Conservation (phyloP, 2,797 vertebrate species). For the Carcharodon carcharias region DNA sequence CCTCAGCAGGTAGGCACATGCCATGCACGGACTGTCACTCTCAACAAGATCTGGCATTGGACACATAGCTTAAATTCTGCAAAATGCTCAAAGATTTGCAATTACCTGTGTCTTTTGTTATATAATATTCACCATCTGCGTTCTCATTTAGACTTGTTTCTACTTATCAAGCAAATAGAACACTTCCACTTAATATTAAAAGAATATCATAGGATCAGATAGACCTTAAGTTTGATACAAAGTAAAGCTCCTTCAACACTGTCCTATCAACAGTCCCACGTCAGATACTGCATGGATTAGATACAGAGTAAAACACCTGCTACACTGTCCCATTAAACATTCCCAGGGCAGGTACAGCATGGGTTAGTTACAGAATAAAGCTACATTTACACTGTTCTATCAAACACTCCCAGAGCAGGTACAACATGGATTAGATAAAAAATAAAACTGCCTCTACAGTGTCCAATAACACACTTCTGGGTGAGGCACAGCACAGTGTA, state of each 20-base stretch:
- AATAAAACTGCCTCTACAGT: not conserved
- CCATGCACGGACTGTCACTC: too few relatives aligned
- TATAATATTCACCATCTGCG: not conserved
- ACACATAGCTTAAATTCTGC: not conserved
- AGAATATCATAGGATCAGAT: not conserved
- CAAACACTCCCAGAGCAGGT: not conserved
- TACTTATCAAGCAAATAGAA: not conserved
- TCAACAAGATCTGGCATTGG: not conserved
- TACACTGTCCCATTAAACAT: not conserved
- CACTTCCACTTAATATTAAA: not conserved
- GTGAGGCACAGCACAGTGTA: not conserved
- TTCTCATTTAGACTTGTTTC: not conserved
- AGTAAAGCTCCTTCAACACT: not conserved
- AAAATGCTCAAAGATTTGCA: not conserved
- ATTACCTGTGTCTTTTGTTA: not conserved
- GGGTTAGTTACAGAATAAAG: too few relatives aligned
- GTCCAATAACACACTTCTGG: not conserved
- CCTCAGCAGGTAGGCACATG: slow-evolving; percentile 62
- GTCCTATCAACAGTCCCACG: not conserved
- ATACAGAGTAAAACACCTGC: not conserved
- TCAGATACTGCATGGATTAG: not conserved
- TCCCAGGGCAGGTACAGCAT: not conserved
- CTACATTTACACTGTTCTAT: not conserved
- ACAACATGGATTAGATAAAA: not conserved
- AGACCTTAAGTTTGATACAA: not conserved